Conservation (phyloP, 2,797 vertebrate species). For the Trachurus trachurus region DNA sequence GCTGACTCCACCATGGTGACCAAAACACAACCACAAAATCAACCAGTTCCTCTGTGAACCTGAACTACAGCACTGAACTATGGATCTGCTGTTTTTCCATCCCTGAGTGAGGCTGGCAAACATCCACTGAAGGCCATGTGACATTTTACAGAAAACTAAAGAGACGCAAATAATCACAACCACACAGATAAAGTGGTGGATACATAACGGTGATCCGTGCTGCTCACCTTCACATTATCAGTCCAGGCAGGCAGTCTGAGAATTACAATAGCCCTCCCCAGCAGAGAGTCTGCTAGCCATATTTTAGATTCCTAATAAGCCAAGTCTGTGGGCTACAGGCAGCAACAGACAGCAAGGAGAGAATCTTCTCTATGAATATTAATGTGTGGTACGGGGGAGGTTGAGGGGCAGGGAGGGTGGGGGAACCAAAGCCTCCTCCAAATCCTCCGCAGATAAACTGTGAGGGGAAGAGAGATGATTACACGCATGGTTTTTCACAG, state of each 20-base stretch:
- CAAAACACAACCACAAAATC: constrained; percentile 63
- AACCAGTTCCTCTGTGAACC: constrained; percentile 23
- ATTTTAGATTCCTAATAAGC: constrained; percentile 73
- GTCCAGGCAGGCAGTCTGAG: constrained; percentile 30
- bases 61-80: constrained; percentile 11
- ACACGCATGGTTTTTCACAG: constrained; percentile 87
- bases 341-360: constrained; percentile 75
- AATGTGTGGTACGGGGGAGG: constrained; percentile 73
- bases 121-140: background rate
- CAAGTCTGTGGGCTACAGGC: constrained; percentile 68
- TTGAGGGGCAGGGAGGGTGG: constrained; percentile 63
- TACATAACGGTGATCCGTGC: background rate
- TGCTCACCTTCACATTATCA: constrained; percentile 16
- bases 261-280: constrained; percentile 60
- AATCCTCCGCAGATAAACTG: constrained; percentile 84
- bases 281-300: constrained; percentile 58
- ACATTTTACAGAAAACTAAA: background rate
- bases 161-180: constrained; percentile 7
- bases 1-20: constrained; percentile 48
- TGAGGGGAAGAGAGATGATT: constrained; percentile 84
- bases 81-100: constrained; percentile 15
- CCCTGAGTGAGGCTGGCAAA: background rate
- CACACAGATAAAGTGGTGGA: background rate
- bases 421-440: constrained; percentile 79
- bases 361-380: constrained; percentile 84